These are phyloP conservation scores for Emydura subglobosa DNA, from an alignment of 2,113 vertebrate genomes.

Conservation along the genomic window DNA sequence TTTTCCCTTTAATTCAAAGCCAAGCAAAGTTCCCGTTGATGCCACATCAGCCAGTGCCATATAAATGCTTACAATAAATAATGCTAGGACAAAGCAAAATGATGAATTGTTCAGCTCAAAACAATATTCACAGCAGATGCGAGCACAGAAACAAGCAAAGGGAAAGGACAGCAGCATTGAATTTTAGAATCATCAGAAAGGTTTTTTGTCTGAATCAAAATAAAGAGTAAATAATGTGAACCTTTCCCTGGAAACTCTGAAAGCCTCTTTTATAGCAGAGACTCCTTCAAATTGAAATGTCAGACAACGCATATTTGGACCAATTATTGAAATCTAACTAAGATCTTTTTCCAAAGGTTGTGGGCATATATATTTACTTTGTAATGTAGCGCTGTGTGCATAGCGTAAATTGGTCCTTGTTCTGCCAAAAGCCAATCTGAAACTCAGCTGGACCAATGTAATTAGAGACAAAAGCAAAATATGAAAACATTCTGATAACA, in stretches of 20 bases:
- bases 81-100: rapidly evolving
- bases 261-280: not conserved
- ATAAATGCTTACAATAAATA: rapidly evolving
- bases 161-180: not conserved
- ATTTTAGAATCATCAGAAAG: not conserved
- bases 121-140: rapidly evolving
- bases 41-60: not conserved
- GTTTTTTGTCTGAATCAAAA: not conserved
- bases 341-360: rapidly evolving
- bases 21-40: not conserved
- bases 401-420: rapidly evolving
- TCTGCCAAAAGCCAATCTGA: not conserved
- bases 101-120: not conserved
- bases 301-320: not conserved
- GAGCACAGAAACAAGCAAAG: not conserved
- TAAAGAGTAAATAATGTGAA: not conserved
- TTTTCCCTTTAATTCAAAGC: not conserved
- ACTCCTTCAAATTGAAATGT: not conserved
- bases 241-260: not conserved
- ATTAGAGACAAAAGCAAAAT: rapidly evolving
- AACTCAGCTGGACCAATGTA: rapidly evolving
- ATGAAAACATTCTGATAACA: not conserved
- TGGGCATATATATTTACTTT: not conserved
- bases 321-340: not conserved
- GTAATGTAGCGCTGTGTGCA: rapidly evolving